Conservation (phyloP, 2,113 vertebrate species). For the Regulus satrapa region DNA sequence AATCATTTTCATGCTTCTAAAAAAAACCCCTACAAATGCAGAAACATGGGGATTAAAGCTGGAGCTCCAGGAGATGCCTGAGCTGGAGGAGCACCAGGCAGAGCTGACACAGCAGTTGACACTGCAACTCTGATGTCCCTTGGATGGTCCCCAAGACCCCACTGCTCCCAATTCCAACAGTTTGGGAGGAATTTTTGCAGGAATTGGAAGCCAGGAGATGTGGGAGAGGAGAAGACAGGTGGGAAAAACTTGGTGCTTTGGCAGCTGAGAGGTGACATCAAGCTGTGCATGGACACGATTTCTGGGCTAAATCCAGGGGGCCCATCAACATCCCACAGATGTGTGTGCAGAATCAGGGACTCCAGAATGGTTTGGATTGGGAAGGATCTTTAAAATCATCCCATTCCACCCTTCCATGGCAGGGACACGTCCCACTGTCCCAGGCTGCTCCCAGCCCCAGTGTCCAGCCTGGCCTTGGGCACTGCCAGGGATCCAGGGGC, state of each 20-base stretch:
- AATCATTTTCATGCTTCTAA: neutral
- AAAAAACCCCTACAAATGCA: neutral
- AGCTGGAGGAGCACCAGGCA: neutral
- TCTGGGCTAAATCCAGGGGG: neutral
- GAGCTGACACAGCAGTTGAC: neutral
- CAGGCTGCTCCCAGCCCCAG: neutral
- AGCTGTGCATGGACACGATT: neutral
- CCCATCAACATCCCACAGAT: neutral
- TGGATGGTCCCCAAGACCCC: neutral
- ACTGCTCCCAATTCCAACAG: neutral
- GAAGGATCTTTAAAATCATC: neutral
- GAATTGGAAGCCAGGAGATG: neutral
- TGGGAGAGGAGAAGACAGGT: neutral
- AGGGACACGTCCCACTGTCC: neutral
- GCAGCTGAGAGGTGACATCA: neutral
- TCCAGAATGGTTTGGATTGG: neutral
- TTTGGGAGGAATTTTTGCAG: accelerated
- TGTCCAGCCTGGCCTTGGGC: neutral
- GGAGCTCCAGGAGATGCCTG: neutral
- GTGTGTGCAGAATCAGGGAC: neutral
- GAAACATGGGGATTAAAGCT: neutral
- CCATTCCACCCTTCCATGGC: neutral
- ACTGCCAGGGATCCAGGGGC: neutral
- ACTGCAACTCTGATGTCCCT: accelerated
- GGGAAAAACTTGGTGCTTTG: neutral